Conservation (phyloP, 2,888 invertebrate species). For the Pseudoips prasinana region DNA sequence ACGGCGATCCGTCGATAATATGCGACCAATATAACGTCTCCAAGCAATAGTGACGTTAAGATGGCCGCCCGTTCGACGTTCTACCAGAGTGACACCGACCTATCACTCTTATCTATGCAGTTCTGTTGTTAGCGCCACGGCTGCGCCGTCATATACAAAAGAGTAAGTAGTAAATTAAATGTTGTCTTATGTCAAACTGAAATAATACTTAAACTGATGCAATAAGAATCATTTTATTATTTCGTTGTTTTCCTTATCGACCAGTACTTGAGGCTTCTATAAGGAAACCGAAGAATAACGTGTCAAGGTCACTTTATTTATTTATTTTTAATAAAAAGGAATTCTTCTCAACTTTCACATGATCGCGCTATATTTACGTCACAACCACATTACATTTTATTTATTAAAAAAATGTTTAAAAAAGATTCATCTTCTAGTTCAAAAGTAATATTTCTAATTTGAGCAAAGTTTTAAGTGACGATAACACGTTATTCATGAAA, state of each 20-base stretch:
- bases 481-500: constrained; percentile 68
- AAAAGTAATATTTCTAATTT: constrained; percentile 60
- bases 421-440: constrained; percentile 42
- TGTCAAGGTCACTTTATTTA: constrained; percentile 51
- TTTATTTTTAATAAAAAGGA: constrained; percentile 55
- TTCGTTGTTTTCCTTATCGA: constrained; percentile 39
- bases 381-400: constrained; percentile 67
- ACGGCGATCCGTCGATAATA: no score
- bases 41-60: no score
- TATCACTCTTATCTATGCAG: no score
- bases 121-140: no score
- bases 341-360: constrained; percentile 47
- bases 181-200: constrained; percentile 18
- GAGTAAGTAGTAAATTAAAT: constrained; percentile 11
- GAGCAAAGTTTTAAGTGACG: constrained; percentile 73
- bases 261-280: constrained; percentile 35
- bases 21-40: no score
- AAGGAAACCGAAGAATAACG: constrained; percentile 59
- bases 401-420: constrained; percentile 39
- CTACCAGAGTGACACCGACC: no score
- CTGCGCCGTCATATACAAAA: no score
- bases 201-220: constrained; percentile 30
- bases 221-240: constrained; percentile 17
- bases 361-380: constrained; percentile 60
- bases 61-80: no score